Base-by-base conservation (phyloP, 2,888 invertebrate genomes). In the Trichogramma evanescens region DNA sequence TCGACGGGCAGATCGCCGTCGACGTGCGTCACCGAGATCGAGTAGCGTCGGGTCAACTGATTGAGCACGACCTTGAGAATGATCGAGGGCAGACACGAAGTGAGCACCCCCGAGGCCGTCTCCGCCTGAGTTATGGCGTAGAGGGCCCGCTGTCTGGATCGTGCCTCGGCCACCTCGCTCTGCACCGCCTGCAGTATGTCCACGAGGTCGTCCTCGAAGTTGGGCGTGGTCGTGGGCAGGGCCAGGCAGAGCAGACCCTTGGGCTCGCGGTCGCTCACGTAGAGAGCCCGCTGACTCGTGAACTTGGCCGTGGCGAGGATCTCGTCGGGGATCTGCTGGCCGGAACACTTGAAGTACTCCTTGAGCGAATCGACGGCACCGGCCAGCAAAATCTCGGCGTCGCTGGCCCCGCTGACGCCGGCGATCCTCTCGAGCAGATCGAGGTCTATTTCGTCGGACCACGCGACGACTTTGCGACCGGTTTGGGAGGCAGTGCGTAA, bases 391-490 rank as follows among this genome's bases (percentile, higher is more conserved):
- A 88, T 80, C 71, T 88, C 89, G 0, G 85, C 83, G 51, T 85
- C 82, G 0, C 85, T 82, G 0, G 86, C 84, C 2, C 83, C 84
- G 0, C 85, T 81, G 0, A 83, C 81, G 7, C 80, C 80, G 0
- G 85, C 82, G 4, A 87, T 83, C 43, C 82, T 80, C 55, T 82
- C 82, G 6, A 89, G 77, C 9, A 81, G 75, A 0, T 82, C 82
- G 5, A 82, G 76, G 6, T 84, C 79, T 0, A 89, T 82, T 0
- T 86, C 83, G 0, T 85, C 82, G 0, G 88, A 88, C 89, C 89
- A 89, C 0, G 86, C 83, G 3, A 86, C 84, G 1, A 87, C 85
- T 80, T 89, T 89, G 64, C 89, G 80, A 2, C 89, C 89, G 70
- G 87, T 87, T 39, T 87, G 79, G 0, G 86, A 86, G 9, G 86